These are phyloP conservation scores for Ochropacha duplaris DNA, from an alignment of 2,888 invertebrate species.

Conservation along the genomic window DNA sequence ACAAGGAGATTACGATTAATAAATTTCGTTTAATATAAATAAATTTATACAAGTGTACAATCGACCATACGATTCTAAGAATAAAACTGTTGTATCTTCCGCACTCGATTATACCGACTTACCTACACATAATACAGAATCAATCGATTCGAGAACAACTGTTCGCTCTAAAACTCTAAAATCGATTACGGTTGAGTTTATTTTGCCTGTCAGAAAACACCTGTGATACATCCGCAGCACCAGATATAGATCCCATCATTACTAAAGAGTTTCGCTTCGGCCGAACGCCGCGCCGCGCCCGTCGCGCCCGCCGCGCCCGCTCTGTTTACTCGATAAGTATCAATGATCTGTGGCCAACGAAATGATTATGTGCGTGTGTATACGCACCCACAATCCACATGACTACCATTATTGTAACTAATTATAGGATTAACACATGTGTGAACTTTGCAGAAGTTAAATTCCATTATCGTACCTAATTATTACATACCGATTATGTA, in stretches of 20 bases:
- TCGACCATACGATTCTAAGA: conserved; percentile 14
- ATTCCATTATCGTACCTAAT: background rate
- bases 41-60: conserved; percentile 3
- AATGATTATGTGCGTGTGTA: conserved; percentile 41
- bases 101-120: conserved; percentile 51
- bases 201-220: conserved; percentile 75
- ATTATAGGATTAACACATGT: conserved; percentile 18
- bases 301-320: conserved; percentile 13
- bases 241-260: conserved; percentile 76
- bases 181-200: conserved; percentile 76
- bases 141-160: conserved; percentile 57
- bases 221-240: conserved; percentile 66
- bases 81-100: conserved; percentile 45
- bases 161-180: conserved; percentile 66
- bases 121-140: conserved; percentile 53
- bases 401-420: conserved; percentile 11
- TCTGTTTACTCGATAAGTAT: conserved; percentile 56
- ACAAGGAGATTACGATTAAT: conserved; percentile 5
- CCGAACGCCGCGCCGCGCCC: conserved; percentile 18
- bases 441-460: background rate
- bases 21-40: conserved; percentile 1
- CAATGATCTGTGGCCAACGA: conserved; percentile 46
- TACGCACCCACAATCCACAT: conserved; percentile 16
- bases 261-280: conserved; percentile 32
- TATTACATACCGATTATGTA: background rate